Evolutionary conservation across 2,888 invertebrate species (phyloP).

Genomic region (Rhingia campestris): DNA sequence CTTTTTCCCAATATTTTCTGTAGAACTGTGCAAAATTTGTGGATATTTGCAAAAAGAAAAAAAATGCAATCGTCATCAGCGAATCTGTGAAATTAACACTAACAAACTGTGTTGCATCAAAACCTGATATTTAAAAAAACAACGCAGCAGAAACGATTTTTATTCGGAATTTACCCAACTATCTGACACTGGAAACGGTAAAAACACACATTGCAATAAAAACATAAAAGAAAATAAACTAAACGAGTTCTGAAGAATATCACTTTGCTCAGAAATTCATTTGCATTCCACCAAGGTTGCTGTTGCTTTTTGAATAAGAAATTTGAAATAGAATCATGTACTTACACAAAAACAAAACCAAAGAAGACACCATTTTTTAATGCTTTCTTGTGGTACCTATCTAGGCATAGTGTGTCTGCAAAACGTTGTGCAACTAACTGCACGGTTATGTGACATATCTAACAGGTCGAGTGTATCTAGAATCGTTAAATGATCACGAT

Average conservation of each 20-base stretch:
- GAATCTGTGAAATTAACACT: conserved; percentile 12
- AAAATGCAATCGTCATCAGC: conserved; percentile 40
- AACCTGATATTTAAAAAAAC: conserved; percentile 30
- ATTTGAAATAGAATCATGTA: conserved; percentile 1
- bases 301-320: conserved; percentile 66
- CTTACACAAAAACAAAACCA: conserved; percentile 25
- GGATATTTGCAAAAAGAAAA: conserved; percentile 1
- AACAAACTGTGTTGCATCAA: conserved; percentile 4
- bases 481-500: conserved; percentile 39
- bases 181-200: conserved; percentile 56
- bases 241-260: conserved; percentile 45
- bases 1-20: not conserved
- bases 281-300: conserved; percentile 68
- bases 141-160: conserved; percentile 8
- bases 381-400: not conserved
- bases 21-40: conserved; percentile 22
- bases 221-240: conserved; percentile 31
- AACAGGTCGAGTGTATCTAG: conserved; percentile 54
- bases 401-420: conserved; percentile 23
- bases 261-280: conserved; percentile 52
- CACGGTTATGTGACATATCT: conserved; percentile 62
- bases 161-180: conserved; percentile 55
- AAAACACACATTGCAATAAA: conserved; percentile 58
- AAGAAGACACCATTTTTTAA: not conserved
- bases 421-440: conserved; percentile 50